A percentile compares a stretch with the other conserved stretches of the same genome.
phyloP scores from a whole-genome alignment of 2,113 vertebrate genomes.

The Irena cyanogastra region DNA sequence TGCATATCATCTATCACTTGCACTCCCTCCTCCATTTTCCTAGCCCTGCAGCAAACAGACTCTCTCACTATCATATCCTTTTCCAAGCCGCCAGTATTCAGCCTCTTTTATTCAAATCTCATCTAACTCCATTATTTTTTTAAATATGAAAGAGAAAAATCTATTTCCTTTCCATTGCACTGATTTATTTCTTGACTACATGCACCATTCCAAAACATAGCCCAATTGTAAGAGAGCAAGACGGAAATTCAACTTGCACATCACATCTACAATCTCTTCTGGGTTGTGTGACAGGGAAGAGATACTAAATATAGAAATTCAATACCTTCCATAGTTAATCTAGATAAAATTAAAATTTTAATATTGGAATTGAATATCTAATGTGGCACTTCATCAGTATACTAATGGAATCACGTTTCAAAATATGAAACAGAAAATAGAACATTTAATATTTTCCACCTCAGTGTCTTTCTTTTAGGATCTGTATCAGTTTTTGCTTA shows the following conservation, averaged over 20 bases:
- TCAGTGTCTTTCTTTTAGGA: not conserved
- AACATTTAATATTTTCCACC: not conserved
- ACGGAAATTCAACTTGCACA: not conserved
- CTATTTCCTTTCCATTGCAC: not conserved
- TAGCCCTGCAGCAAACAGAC: not conserved
- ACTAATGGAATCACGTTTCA: not conserved
- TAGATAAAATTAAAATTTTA: slow-evolving; percentile 26
- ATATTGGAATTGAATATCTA: not conserved
- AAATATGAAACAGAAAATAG: slow-evolving; percentile 10
- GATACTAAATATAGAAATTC: slow-evolving; percentile 28
- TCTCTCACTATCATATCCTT: not conserved
- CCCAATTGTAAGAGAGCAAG: not conserved
- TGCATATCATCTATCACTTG: not conserved
- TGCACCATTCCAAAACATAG: not conserved
- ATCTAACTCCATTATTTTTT: slow-evolving; percentile 47
- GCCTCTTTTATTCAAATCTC: slow-evolving; percentile 16
- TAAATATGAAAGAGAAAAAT: not conserved
- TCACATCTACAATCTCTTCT: not conserved
- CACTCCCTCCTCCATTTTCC: not conserved
- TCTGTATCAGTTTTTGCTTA: not conserved
- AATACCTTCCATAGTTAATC: slow-evolving; percentile 10
- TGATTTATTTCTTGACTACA: slow-evolving; percentile 25
- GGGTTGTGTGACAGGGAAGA: not conserved
- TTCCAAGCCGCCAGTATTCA: not conserved
- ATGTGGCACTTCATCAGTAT: not conserved